Evolutionary conservation across 2,113 vertebrate genomes (phyloP).

Genomic region (Piprites chloris): DNA sequence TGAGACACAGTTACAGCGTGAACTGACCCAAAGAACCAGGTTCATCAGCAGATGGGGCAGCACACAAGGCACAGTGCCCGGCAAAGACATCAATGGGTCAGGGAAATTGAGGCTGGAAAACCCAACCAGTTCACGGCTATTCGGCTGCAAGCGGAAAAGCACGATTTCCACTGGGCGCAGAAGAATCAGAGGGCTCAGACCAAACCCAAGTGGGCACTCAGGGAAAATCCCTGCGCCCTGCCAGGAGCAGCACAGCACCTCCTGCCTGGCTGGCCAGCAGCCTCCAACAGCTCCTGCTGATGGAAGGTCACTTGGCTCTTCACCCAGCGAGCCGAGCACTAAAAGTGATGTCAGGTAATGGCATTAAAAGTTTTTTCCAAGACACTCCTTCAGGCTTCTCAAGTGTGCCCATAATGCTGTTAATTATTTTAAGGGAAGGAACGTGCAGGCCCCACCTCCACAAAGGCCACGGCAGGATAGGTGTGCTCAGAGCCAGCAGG

Average conservation of each 20-base stretch:
- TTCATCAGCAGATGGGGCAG: neutral
- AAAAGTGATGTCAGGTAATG: too few species aligned
- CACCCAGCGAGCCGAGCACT: too few species aligned
- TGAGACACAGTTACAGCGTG: neutral
- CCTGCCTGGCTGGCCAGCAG: neutral
- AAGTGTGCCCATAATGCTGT: neutral
- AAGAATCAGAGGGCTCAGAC: neutral
- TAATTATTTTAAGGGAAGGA: neutral
- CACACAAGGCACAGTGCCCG: rapidly evolving
- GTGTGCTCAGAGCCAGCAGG: neutral
- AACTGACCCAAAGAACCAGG: neutral
- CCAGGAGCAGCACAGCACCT: neutral
- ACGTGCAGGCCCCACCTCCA: rapidly evolving
- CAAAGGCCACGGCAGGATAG: neutral
- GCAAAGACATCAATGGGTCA: rapidly evolving
- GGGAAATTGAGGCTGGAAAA: neutral
- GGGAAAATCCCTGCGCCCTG: neutral
- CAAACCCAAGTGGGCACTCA: rapidly evolving
- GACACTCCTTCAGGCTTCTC: neutral
- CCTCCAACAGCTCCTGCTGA: neutral
- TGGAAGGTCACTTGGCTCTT: too few species aligned
- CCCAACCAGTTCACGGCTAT: neutral
- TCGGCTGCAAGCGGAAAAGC: neutral
- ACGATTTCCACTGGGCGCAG: rapidly evolving
- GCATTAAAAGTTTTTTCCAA: too few species aligned